Evolutionary conservation across 1,140 invertebrate species (phyloP).

Genomic region (Drosophila punjabiensis): DNA sequence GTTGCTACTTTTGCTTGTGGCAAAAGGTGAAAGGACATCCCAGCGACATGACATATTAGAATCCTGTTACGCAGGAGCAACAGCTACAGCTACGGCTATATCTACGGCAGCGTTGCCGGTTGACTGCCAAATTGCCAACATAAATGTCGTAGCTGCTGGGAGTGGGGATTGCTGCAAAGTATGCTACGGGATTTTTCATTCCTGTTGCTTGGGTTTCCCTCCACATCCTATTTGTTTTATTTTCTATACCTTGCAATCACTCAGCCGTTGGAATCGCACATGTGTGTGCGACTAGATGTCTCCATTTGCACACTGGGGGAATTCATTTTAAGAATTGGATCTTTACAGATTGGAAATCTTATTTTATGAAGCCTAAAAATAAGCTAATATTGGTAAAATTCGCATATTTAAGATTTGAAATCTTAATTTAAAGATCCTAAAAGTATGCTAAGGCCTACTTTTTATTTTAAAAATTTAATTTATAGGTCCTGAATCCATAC

Average conservation of each 20-base stretch:
- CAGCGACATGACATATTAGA: slow-evolving; percentile 81
- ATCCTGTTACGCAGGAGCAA: slow-evolving; percentile 74
- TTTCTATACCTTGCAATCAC: slow-evolving; percentile 79
- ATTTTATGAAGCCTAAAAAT: not conserved
- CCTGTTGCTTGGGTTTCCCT: slow-evolving; percentile 61
- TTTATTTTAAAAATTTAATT: too few species aligned
- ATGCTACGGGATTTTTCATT: slow-evolving; percentile 77
- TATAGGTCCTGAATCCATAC: too few species aligned
- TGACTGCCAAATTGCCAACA: slow-evolving; percentile 83
- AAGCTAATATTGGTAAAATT: too few species aligned
- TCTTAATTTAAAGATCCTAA: not conserved
- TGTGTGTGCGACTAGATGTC: slow-evolving; percentile 55
- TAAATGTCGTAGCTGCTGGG: slow-evolving; percentile 64
- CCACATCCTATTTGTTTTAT: slow-evolving; percentile 46
- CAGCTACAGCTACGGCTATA: slow-evolving; percentile 19
- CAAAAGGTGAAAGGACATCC: slow-evolving; percentile 78
- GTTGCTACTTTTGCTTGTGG: slow-evolving; percentile 20
- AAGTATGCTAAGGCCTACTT: too few species aligned
- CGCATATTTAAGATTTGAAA: not conserved
- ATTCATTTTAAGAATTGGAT: not conserved
- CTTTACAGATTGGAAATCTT: not conserved
- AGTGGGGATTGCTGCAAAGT: slow-evolving; percentile 48
- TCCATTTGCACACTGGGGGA: not conserved
- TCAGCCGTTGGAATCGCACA: slow-evolving; percentile 77
- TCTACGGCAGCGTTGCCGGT: slow-evolving; percentile 51